Base-by-base conservation (phyloP, 2,797 vertebrate genomes). In the Gobio occitaniae region DNA sequence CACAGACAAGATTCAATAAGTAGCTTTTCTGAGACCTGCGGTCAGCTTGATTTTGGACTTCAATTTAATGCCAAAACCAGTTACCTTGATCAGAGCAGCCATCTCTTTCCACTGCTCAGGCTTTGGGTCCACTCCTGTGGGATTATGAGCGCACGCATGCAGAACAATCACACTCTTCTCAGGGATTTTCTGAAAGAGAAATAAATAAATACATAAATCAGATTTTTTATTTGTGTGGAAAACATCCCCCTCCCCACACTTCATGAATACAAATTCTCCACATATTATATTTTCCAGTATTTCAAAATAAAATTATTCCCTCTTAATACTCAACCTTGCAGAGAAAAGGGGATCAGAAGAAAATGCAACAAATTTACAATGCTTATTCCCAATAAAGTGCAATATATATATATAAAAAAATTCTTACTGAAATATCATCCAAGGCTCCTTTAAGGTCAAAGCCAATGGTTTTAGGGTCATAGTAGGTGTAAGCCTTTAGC, bases 61-160 rank as follows among this genome's bases (percentile, higher is more conserved):
- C 21, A 74, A 59, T 74, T 47, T 47, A 44, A 71, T 74, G 21
- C 38, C 69, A 83, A n/a, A 47, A n/a, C 47, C 36, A 29, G 93
- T 93, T 87, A 99, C 98, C 96, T 99, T 99, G 84, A 97, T 96
- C 6, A 90, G 0, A 1, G 94, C 90, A 1, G 97, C 92, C 1
- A 99, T 90, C 91, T 99, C 98, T 91, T 98, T 99, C 98, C 98
- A 99, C 81, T 99, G 97, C 89, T 99, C 98, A 0, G 95, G 96
- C 59, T 68, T 94, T 10, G 98, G 98, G 93, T 99, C 98, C 89
- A 99, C 98, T n/a, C 98, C 98, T 0, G 98, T 99, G 86, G 98
- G 98, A 89, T 99, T 99, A 94, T 99, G 98, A 78, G 98, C 98
- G 2, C 98, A 99, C 8, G 98, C 98, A 0, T 99, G 98, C 88